A percentile compares a stretch with the other conserved stretches of the same genome.
Conservation (phyloP, 2,113 vertebrate species). For the Eptatretus burgeri region DNA sequence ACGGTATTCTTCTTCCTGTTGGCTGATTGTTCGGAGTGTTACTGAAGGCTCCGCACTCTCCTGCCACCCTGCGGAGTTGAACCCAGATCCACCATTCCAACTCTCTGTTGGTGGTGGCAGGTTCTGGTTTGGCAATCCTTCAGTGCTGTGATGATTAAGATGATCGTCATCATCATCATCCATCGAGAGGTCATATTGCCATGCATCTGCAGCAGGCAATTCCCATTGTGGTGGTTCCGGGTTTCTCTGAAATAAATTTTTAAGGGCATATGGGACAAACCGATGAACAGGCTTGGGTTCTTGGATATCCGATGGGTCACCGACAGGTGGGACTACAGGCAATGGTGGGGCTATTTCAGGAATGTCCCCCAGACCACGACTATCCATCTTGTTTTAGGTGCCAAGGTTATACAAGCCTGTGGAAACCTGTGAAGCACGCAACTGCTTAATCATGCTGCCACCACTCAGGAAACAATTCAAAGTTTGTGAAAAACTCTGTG, state of each 20-base stretch:
- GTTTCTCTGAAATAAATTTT: conserved; percentile 10
- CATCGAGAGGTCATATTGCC: conserved; percentile 7
- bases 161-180: background rate
- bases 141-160: background rate
- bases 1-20: conserved; percentile 37
- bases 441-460: too few species aligned
- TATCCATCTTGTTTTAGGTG: too few species aligned
- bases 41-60: conserved; percentile 19
- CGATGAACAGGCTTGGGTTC: conserved; percentile 8
- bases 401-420: too few species aligned
- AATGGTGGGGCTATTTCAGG: background rate
- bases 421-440: too few species aligned
- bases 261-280: conserved; percentile 17
- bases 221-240: too few species aligned
- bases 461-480: too few species aligned
- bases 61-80: conserved; percentile 14
- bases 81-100: background rate
- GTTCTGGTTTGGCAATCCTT: background rate
- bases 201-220: too few species aligned
- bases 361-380: too few species aligned
- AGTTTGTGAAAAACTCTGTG: too few species aligned
- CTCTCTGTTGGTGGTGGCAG: background rate
- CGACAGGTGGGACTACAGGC: background rate
- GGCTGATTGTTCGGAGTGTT: conserved; percentile 30
- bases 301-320: background rate